Conservation (phyloP, 2,888 invertebrate genomes). For the Chalcosyrphus nemorum region DNA sequence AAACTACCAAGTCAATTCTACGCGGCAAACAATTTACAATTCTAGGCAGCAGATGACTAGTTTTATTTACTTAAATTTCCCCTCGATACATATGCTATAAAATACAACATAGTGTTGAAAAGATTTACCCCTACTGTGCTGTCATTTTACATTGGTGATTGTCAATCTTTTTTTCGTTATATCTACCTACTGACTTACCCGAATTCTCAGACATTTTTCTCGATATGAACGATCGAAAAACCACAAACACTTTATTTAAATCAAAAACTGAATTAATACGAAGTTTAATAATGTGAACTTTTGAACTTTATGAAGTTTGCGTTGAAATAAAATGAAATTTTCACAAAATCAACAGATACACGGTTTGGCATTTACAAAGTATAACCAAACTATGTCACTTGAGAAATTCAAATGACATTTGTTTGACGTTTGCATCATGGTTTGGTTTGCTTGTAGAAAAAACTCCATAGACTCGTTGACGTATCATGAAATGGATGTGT, state of each 20-base stretch:
- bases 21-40: neutral
- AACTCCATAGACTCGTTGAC: neutral
- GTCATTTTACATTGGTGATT: constrained; percentile 35
- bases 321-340: neutral
- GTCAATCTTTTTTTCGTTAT: constrained; percentile 3
- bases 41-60: too few relatives aligned
- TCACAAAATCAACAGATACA: neutral
- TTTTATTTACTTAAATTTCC: neutral
- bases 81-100: neutral
- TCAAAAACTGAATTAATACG: neutral
- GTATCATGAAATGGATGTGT: constrained; percentile 29
- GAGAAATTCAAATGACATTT: constrained; percentile 40
- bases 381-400: constrained; percentile 38
- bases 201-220: constrained; percentile 44
- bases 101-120: neutral
- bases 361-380: constrained; percentile 36
- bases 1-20: neutral
- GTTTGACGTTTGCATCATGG: constrained; percentile 24
- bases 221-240: neutral
- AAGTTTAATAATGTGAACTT: neutral
- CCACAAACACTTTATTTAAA: neutral
- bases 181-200: constrained; percentile 39
- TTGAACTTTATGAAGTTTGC: neutral
- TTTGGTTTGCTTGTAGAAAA: neutral
- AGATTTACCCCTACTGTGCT: constrained; percentile 4